These are phyloP conservation scores for Drosophila auraria DNA, from an alignment of 1,140 invertebrate species.

Conservation along the genomic window DNA sequence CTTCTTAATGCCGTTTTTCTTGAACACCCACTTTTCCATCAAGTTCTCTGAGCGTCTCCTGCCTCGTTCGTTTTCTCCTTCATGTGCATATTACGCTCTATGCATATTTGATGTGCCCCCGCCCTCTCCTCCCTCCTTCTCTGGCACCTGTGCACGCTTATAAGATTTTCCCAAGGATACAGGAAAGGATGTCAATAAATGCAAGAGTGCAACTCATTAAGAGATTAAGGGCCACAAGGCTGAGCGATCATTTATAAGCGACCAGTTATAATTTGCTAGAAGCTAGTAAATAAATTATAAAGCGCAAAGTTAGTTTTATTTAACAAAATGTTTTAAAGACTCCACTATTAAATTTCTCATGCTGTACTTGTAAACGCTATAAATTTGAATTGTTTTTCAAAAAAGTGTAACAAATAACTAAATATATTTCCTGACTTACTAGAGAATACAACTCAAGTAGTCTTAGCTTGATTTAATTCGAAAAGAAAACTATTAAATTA, in stretches of 20 bases:
- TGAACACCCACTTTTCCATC: constrained; percentile 45
- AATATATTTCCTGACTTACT: too few species aligned
- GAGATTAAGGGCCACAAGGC: constrained; percentile 66
- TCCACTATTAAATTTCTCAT: neutral
- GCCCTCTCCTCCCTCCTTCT: neutral
- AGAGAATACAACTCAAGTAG: too few species aligned
- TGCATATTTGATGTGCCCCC: constrained; percentile 68
- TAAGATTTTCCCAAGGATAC: constrained; percentile 61
- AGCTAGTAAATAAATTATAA: constrained; percentile 12
- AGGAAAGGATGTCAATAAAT: constrained; percentile 74
- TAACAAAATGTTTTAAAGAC: too few species aligned
- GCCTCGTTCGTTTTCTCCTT: constrained; percentile 47
- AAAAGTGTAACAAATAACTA: too few species aligned
- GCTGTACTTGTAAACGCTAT: too few species aligned
- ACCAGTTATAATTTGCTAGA: constrained; percentile 38
- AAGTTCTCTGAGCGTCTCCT: constrained; percentile 42
- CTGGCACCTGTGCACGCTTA: constrained; percentile 55
- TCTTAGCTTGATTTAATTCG: too few species aligned
- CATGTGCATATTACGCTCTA: constrained; percentile 75
- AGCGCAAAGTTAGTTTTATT: neutral
- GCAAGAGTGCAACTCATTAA: constrained; percentile 76
- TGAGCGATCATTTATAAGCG: constrained; percentile 39
- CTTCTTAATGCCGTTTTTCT: constrained; percentile 71
- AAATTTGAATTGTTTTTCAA: too few species aligned
- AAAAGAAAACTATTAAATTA: too few species aligned